phyloP scores from a whole-genome alignment of 2,113 vertebrate species.

The Myrmophylax atrothorax region DNA sequence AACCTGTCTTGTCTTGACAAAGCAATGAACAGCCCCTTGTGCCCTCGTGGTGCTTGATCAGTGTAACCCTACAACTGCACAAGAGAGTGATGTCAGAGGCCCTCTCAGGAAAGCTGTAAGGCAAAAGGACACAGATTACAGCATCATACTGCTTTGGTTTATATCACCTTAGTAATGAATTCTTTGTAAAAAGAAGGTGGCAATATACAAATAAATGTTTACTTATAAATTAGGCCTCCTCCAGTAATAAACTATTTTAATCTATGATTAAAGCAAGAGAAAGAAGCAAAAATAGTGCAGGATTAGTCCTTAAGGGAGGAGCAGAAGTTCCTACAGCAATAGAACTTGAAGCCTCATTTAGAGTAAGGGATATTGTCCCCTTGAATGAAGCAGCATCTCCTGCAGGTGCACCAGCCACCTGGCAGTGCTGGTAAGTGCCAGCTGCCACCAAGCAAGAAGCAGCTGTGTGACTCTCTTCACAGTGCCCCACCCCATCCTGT shows the following conservation, averaged over 20 bases:
- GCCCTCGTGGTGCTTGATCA: not conserved
- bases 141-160: not conserved
- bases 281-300: not conserved
- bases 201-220: not conserved
- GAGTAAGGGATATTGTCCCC: not conserved
- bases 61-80: not conserved
- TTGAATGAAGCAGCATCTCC: not conserved
- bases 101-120: not conserved
- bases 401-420: not conserved
- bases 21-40: not conserved
- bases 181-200: not conserved
- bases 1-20: fast-evolving
- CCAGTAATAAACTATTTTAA: not conserved
- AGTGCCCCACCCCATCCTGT: not conserved
- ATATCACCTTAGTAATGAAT: not conserved
- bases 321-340: not conserved
- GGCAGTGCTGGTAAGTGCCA: not conserved
- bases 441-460: not conserved
- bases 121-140: not conserved
- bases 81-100: not conserved
- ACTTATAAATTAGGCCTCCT: not conserved
- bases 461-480: not conserved
- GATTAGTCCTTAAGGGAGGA: not conserved
- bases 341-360: not conserved
- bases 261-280: not conserved